These are phyloP conservation scores for Nothocercus julius DNA, from an alignment of 2,113 vertebrate species.

Conservation along the genomic window DNA sequence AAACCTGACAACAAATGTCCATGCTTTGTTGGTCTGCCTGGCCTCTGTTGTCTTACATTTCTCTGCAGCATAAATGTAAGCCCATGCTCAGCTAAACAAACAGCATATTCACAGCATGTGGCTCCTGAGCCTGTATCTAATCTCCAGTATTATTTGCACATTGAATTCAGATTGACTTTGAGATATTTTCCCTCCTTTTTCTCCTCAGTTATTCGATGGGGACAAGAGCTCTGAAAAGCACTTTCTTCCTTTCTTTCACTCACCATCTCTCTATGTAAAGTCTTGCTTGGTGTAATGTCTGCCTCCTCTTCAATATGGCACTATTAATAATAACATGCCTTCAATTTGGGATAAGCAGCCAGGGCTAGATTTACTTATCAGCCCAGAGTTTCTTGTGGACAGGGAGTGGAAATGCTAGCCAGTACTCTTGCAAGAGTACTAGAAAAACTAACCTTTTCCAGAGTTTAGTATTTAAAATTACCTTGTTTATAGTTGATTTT, in stretches of 20 bases:
- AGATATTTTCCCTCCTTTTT: not conserved
- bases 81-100: not conserved
- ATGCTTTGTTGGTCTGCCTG: not conserved
- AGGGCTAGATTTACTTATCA: not conserved
- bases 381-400: not conserved
- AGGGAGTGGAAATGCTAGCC: not conserved
- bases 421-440: not conserved
- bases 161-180: not conserved
- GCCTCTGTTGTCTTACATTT: not conserved
- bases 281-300: not conserved
- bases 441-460: not conserved
- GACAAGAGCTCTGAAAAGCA: not conserved
- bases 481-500: not conserved
- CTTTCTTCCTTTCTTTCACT: not conserved
- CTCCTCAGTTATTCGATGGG: not conserved
- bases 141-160: not conserved
- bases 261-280: not conserved
- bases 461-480: not conserved
- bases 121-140: not conserved
- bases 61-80: not conserved
- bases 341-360: not conserved
- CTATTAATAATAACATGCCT: not conserved
- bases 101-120: not conserved
- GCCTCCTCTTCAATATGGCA: not conserved
- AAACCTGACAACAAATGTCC: not conserved